Percentiles rank a stretch among this genome's conserved stretches.
phyloP scores from a whole-genome alignment of 2,888 invertebrate species.

The Glyphotaelius pellucidus region DNA sequence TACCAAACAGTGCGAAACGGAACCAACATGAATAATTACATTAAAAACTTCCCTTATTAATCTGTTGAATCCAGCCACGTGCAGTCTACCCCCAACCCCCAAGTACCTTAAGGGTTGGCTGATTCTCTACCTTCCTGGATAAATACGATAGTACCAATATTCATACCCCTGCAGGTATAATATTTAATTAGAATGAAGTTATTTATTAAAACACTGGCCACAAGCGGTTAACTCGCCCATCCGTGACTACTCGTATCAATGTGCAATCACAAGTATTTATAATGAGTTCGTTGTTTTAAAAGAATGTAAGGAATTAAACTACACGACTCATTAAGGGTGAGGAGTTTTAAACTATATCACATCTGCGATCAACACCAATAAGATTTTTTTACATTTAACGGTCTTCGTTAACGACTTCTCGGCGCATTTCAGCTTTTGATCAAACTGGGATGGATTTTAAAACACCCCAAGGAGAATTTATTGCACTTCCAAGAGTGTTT shows the following conservation, averaged over 20 bases:
- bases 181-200: background rate
- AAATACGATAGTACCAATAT: background rate
- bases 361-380: too few relatives aligned
- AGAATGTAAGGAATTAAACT: background rate
- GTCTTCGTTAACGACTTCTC: too few relatives aligned
- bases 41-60: conserved; percentile 37
- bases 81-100: background rate
- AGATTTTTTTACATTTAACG: too few relatives aligned
- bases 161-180: background rate
- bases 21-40: background rate
- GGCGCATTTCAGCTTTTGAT: too few relatives aligned
- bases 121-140: background rate
- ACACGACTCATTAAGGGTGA: too few relatives aligned
- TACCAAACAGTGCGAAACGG: background rate
- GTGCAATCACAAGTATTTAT: background rate
- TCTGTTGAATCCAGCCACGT: conserved; percentile 49
- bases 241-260: background rate
- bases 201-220: background rate
- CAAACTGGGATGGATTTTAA: too few relatives aligned
- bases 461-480: background rate
- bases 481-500: background rate
- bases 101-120: background rate
- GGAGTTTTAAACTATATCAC: too few relatives aligned
- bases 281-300: background rate
- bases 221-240: background rate